Evolutionary conservation across 2,113 vertebrate species (phyloP), one percentile per base, ranked within the genome.

Genomic region (Dipodomys spectabilis): DNA sequence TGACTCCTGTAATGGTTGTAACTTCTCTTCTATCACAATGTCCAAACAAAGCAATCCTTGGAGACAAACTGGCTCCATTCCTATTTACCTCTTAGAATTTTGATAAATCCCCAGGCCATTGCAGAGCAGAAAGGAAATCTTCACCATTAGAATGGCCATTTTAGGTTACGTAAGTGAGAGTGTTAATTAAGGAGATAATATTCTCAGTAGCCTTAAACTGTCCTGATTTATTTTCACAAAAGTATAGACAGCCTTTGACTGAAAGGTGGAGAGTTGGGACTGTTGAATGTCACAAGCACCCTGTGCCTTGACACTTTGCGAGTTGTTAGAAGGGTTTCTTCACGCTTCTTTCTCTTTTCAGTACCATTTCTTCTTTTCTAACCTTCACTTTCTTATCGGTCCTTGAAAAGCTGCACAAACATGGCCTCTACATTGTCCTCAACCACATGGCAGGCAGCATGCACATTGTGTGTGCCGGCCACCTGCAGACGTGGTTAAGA

Each of bases 401-500:
- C 73, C 32, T 77, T 27, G 39, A 82, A 44, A n/a, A 67, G 22
- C 49, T 79, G 49, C 2, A 25, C 19, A 53, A 20, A 84, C 23
- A 19, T 7, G 10, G 27, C 27, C 67, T 71, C 71, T 57, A 7
- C n/a, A 15, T 15, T 82, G n/a, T 45, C 19, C 28, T 92, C 27
- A 23, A 39, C 12, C 82, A 60, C 12, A 27, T n/a, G 22, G 25
- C 7, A 16, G 2, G 1, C 39, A n/a, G 60, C 64, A 78, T 44
- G 18, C 53, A 57, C 15, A 18, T 16, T 18, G 11, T 57, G 53
- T 13, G 53, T 57, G 15, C 15, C 53, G 4, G 53, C 15, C 25
- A 13, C 25, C 19, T 13, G 27, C 39, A 2, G 2, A 20, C 3
- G 3, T 2, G 20, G n/a, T 9, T 13, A 53, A 45, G 16, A 20